Evolutionary conservation across 1,140 invertebrate species (phyloP), one percentile per base, ranked within the genome.

Genomic region (Grapholita molesta): DNA sequence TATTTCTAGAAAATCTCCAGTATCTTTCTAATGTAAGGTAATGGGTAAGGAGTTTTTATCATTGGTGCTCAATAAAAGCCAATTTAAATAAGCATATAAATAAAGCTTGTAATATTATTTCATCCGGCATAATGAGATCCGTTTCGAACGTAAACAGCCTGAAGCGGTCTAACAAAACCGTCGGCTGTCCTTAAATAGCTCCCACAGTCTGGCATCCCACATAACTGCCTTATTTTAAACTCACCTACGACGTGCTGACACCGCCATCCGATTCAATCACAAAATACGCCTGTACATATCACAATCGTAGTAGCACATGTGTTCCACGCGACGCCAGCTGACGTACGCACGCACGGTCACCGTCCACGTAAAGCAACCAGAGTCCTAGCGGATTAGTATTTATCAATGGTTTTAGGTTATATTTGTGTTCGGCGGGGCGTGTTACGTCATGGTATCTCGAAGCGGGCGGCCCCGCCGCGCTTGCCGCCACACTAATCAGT

Each of bases 401-500:
- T 61, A 28, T 30, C 21, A 55, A 55, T 55, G 25, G 8, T 61
- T 61, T 15, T 61, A 61, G 55, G 55, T 61, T 61, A 61, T 57
- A 28, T 25, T 66, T 35, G 32, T 33, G 64, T 42, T 38, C 79
- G 82, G 83, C 84, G 82, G 82, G 83, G 82, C 83, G 57, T 38
- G n/a, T 70, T 77, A 75, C 64, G 70, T 71, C 23, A 61, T 25
- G n/a, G 48, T 53, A 30, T 74, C 75, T 74, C 77, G 75, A 83
- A 77, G 82, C 85, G 84, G 84, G 77, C 83, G 79, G 77, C 76
- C 83, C 80, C 77, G 83, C 88, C 86, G 83, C 84, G 79, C 85
- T 79, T 83, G 84, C 84, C 83, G 83, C 82, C 83, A 85, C 83
- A 90, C 88, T 88, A 87, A 90, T 88, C 86, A 90, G 86, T 90